These are phyloP conservation scores for Myotis lucifugus DNA, from an alignment of 2,113 vertebrate species.

Conservation along the genomic window DNA sequence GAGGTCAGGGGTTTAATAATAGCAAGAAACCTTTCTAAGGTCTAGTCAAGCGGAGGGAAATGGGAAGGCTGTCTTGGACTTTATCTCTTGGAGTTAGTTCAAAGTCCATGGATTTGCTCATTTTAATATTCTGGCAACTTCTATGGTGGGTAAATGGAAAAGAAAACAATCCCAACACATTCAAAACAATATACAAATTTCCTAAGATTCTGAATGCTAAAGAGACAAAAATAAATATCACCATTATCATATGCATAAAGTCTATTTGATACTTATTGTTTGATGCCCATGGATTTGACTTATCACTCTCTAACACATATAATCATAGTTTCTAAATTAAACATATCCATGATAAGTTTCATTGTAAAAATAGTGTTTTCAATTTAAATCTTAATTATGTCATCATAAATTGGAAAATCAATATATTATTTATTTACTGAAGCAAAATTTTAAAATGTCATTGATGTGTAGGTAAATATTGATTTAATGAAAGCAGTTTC, in stretches of 20 bases:
- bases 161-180: constrained; percentile 43
- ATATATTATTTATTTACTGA: background rate
- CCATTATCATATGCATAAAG: background rate
- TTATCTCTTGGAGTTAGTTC: background rate
- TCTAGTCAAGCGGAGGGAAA: background rate
- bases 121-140: constrained; percentile 59
- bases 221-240: background rate
- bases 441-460: background rate
- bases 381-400: background rate
- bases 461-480: background rate
- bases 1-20: accelerated
- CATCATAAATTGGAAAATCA: background rate
- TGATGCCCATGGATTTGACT: background rate
- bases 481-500: background rate
- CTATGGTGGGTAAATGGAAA: background rate
- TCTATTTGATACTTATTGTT: background rate
- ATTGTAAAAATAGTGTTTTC: background rate
- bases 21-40: background rate
- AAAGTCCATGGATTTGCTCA: background rate
- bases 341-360: background rate
- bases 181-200: background rate
- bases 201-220: background rate
- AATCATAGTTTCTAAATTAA: background rate
- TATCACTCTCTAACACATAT: background rate
- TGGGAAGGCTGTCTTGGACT: background rate